A percentile compares a stretch with the other conserved stretches of the same genome.
Conservation (phyloP, 1,140 invertebrate species). For the Holotrichia oblita region DNA sequence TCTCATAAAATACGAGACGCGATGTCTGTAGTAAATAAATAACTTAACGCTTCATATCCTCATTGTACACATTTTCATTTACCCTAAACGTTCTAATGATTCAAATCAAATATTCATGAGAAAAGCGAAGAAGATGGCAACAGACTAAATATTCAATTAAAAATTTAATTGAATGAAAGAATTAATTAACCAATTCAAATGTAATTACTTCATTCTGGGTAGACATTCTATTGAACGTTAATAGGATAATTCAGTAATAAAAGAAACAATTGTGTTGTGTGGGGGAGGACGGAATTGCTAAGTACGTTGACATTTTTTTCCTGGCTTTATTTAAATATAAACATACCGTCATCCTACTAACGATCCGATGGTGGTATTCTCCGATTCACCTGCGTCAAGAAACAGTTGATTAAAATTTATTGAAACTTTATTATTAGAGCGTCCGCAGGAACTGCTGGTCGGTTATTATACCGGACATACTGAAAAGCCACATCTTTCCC, state of each 20-base stretch:
- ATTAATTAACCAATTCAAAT: slow-evolving; percentile 47
- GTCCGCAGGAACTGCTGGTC: background rate
- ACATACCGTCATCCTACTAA: slow-evolving; percentile 7
- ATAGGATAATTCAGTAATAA: slow-evolving; percentile 47
- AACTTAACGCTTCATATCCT: no score
- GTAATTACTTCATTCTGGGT: slow-evolving; percentile 44
- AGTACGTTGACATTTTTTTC: slow-evolving; percentile 42
- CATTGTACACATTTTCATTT: background rate
- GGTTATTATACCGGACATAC: background rate
- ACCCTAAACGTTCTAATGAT: background rate
- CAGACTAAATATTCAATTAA: slow-evolving; percentile 23
- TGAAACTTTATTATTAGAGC: slow-evolving; percentile 31
- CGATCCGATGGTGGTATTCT: background rate
- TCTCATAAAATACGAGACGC: no score
- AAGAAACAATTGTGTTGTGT: slow-evolving; percentile 46
- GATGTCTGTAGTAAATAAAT: no score
- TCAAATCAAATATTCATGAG: background rate
- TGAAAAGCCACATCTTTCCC: slow-evolving; percentile 21
- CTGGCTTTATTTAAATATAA: slow-evolving; percentile 15
- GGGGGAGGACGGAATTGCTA: slow-evolving; percentile 40
- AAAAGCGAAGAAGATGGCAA: background rate
- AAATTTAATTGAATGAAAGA: slow-evolving; percentile 45
- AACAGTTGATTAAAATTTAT: slow-evolving; percentile 23
- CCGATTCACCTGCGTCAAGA: background rate
- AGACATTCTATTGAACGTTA: slow-evolving; percentile 43